These are phyloP conservation scores for Sarcophaga carnaria DNA, from an alignment of 2,888 invertebrate genomes.

Conservation along the genomic window DNA sequence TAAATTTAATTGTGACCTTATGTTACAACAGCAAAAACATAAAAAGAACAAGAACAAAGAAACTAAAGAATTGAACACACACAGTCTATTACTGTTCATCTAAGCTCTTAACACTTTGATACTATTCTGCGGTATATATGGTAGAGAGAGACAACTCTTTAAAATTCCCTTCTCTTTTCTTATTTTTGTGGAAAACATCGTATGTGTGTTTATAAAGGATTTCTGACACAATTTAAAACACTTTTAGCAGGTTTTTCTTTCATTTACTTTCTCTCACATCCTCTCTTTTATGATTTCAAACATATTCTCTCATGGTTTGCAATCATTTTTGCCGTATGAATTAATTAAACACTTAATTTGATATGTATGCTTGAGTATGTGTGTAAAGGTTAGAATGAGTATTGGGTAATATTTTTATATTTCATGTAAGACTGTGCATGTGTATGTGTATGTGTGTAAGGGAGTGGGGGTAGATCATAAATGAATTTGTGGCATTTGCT, in stretches of 20 bases:
- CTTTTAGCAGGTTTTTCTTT: background rate
- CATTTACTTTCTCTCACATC: background rate
- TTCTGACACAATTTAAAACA: background rate
- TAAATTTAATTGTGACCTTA: slow-evolving; percentile 42
- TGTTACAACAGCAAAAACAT: background rate
- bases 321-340: too few relatives aligned
- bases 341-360: too few relatives aligned
- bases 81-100: too few relatives aligned
- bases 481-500: slow-evolving; percentile 40
- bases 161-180: too few relatives aligned
- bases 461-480: background rate
- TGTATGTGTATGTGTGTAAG: background rate
- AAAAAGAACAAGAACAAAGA: too few relatives aligned
- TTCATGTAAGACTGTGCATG: background rate
- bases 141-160: too few relatives aligned
- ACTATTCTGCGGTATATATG: too few relatives aligned
- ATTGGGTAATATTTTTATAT: background rate
- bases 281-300: too few relatives aligned
- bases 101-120: too few relatives aligned
- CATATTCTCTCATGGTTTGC: too few relatives aligned
- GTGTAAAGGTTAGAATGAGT: background rate
- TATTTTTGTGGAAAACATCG: too few relatives aligned
- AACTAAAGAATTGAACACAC: too few relatives aligned
- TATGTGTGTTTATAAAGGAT: background rate
- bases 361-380: background rate